These are phyloP conservation scores for Ammodytes dubius DNA, from an alignment of 2,113 vertebrate species.

Conservation along the genomic window DNA sequence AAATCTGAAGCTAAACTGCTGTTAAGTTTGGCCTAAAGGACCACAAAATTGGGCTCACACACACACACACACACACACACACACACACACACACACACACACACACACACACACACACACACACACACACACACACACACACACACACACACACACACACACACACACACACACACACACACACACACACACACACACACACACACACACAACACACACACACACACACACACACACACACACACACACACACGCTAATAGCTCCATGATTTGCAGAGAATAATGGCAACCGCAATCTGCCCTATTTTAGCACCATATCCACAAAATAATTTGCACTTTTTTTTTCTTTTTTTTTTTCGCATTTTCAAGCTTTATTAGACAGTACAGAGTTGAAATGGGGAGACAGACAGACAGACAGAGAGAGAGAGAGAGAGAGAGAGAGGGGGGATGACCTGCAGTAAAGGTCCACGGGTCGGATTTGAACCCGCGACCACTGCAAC, in stretches of 20 bases:
- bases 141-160: conserved; percentile 4
- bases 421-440: too few species aligned
- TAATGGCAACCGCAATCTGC: too few species aligned
- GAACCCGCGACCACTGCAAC: too few species aligned
- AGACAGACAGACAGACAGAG: too few species aligned
- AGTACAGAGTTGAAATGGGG: too few species aligned
- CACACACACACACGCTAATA: conserved; percentile 1
- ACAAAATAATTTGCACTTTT: too few species aligned
- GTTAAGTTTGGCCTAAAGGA: conserved; percentile 37
- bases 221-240: conserved; percentile 14
- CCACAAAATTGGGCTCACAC: not conserved
- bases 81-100: conserved; percentile 13
- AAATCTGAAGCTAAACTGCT: conserved; percentile 17
- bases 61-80: not conserved
- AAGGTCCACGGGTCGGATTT: too few species aligned
- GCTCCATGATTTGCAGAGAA: too few species aligned
- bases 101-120: conserved; percentile 13
- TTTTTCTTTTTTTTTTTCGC: too few species aligned
- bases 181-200: conserved; percentile 1
- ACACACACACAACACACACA: conserved; percentile 14
- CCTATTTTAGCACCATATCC: too few species aligned
- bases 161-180: not conserved
- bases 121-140: conserved; percentile 5
- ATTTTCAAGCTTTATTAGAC: too few species aligned
- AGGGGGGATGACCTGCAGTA: too few species aligned